phyloP scores from a whole-genome alignment of 2,797 vertebrate genomes.

The Manis pentadactyla region DNA sequence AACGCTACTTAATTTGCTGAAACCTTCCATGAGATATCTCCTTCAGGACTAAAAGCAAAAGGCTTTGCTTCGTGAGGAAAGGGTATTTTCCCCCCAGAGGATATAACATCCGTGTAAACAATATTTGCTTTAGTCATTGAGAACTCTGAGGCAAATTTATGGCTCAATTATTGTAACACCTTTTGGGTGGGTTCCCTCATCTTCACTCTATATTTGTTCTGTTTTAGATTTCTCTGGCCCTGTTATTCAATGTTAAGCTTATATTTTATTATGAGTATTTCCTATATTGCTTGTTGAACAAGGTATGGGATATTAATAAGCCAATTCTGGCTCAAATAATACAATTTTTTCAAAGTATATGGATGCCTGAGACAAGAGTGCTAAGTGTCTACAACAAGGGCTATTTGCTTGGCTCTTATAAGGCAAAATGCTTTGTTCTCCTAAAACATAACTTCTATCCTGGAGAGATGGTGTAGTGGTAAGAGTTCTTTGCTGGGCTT shows the following conservation, averaged over 20 bases:
- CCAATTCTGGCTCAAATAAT: constrained; percentile 1
- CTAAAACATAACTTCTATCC: background rate
- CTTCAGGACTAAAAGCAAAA: constrained; percentile 28
- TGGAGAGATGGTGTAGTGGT: background rate
- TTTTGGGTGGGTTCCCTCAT: background rate
- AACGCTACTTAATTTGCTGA: background rate
- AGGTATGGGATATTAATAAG: background rate
- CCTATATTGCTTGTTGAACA: background rate
- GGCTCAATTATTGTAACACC: background rate
- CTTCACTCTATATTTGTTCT: background rate
- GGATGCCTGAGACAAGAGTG: background rate
- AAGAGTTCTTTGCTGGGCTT: background rate
- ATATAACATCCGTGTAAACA: background rate
- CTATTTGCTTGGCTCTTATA: background rate
- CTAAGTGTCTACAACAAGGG: background rate
- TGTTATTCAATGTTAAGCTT: background rate
- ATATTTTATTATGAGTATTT: background rate
- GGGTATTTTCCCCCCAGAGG: background rate
- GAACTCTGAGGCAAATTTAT: background rate
- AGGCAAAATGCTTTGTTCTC: background rate
- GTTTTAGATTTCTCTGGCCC: background rate
- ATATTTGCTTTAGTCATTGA: background rate
- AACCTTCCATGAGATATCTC: background rate
- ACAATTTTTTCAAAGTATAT: background rate
- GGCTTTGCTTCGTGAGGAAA: background rate